Evolutionary conservation across 2,888 invertebrate genomes (phyloP).

Genomic region (Acanthacorydalis orientalis): DNA sequence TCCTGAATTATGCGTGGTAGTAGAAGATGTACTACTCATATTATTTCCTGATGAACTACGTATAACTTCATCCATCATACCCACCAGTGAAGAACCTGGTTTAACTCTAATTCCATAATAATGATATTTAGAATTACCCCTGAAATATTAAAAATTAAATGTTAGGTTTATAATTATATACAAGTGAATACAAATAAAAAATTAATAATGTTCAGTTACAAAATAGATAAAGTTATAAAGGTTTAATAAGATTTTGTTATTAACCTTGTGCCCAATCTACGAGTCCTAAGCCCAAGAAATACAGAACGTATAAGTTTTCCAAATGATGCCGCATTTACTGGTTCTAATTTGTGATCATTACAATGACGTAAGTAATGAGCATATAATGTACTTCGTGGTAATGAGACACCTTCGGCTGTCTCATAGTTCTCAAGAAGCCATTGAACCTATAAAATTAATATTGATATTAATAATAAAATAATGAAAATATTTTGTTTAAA

Average conservation of each 20-base stretch:
- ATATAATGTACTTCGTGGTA: slow-evolving; percentile 86
- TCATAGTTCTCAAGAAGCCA: slow-evolving; percentile 98
- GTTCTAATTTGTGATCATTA: slow-evolving; percentile 80
- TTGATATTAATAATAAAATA: background rate
- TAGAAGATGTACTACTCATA: slow-evolving; percentile 16
- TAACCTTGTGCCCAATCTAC: slow-evolving; percentile 83
- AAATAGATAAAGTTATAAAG: background rate
- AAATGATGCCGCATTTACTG: slow-evolving; percentile 98
- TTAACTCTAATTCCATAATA: slow-evolving; percentile 99
- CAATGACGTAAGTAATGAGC: slow-evolving; percentile 96
- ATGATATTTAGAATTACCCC: slow-evolving; percentile 97
- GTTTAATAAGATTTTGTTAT: slow-evolving; percentile 1
- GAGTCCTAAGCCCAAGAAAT: slow-evolving; percentile 86
- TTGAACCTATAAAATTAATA: slow-evolving; percentile 42
- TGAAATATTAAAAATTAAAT: slow-evolving; percentile 19
- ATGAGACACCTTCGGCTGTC: slow-evolving; percentile 67
- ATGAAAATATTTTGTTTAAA: no score
- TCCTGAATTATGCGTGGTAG: slow-evolving; percentile 21
- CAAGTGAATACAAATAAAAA: no score
- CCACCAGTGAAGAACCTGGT: slow-evolving; percentile 58
- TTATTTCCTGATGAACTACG: slow-evolving; percentile 17
- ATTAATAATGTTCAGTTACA: background rate
- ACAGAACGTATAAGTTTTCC: slow-evolving; percentile 97
- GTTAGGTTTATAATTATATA: background rate
- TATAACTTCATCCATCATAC: slow-evolving; percentile 33